Evolutionary conservation across 2,113 vertebrate genomes (phyloP), one percentile per base, ranked within the genome.

Genomic region (Mustelus asterias): DNA sequence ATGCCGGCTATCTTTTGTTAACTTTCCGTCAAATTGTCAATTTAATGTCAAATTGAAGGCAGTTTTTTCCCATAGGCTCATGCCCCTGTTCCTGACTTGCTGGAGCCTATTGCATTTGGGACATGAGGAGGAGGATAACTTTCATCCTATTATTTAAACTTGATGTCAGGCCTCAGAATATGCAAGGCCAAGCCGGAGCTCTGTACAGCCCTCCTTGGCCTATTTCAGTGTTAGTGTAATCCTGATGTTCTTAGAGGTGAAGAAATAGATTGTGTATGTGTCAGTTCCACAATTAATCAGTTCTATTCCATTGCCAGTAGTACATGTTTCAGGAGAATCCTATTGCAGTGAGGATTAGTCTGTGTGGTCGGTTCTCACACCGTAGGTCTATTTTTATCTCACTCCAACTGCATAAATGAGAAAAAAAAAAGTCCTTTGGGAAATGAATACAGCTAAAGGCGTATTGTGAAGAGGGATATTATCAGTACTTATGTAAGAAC

Each of bases 361-460:
- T 93, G 90, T 48, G 18, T 9, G 13, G 90, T 48, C 8, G 37
- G n/a, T 22, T 94, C 60, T 41, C 90, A 2, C 10, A 41, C 41
- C 70, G 93, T 24, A 70, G 6, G n/a, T 22, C 93, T 70, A 48
- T 94, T 94, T 94, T 94, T 94, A 48, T 22, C n/a, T 70, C n/a
- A 48, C 37, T 44, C 0, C 11, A 94, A 65, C 37, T 70, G 37
- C 93, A 70, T 90, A 90, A 60, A 26, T 67, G 63, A 70, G 60
- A 37, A 22, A 67, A 63, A 67, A 67, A 18, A n/a, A 41, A 37
- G 6, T 65, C 90, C 63, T 94, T 94, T 37, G 90, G 60, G 63
- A 94, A 58, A 63, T 67, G n/a, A 94, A 67, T 67, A 24, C 58
- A 22, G 60, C 60, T 94, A 13, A 70, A 44, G 93, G 8, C 41